These are phyloP conservation scores for Trematomus bernacchii DNA, from an alignment of 2,797 vertebrate species.

Conservation along the genomic window DNA sequence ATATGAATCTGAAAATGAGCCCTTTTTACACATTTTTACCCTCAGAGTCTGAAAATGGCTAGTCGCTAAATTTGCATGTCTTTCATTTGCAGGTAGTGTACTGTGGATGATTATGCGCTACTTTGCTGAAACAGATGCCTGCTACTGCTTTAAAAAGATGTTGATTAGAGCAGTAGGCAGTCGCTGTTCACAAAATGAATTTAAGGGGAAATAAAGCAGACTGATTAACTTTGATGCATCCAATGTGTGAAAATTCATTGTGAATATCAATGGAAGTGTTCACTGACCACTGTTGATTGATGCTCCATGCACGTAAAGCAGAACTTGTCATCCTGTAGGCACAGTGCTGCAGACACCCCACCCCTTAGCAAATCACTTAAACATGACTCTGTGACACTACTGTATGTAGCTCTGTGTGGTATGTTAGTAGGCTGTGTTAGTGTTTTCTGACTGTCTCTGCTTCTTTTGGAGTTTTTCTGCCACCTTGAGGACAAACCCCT, in stretches of 20 bases:
- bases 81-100: neutral
- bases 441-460: neutral
- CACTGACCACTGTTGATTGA: neutral
- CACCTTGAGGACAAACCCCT: neutral
- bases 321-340: neutral
- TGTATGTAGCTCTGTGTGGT: too few species aligned
- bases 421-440: too few species aligned
- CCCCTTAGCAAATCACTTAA: too few species aligned
- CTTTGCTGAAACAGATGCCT: slow-evolving; percentile 4
- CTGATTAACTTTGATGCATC: neutral
- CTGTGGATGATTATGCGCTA: neutral
- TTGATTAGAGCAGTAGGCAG: slow-evolving; percentile 6
- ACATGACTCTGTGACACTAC: too few species aligned
- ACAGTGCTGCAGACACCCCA: neutral
- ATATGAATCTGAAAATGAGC: too few species aligned
- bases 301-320: neutral
- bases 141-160: neutral
- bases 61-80: neutral
- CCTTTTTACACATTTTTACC: too few species aligned
- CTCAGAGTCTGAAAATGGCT: too few species aligned
- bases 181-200: neutral
- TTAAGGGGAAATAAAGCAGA: neutral
- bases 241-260: neutral
- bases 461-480: neutral
- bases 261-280: neutral